Percentiles rank a stretch among this genome's conserved stretches.
Evolutionary conservation across 2,113 vertebrate species (phyloP).

Genomic region (Cathartes aura): DNA sequence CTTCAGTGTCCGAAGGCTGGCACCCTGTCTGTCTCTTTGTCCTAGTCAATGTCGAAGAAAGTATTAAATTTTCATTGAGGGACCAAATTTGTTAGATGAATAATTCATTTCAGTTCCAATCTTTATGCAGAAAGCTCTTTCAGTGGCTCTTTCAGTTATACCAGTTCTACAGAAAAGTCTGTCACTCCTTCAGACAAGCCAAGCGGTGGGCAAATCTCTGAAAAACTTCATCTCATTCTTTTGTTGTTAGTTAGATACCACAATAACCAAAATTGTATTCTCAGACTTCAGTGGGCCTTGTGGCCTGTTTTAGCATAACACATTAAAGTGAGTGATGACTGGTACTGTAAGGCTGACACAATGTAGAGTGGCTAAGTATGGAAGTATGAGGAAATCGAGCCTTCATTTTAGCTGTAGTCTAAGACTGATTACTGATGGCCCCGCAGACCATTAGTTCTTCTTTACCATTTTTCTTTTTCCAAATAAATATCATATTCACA

Average conservation of each 20-base stretch:
- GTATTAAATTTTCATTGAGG: conserved; percentile 16
- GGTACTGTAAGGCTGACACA: not conserved
- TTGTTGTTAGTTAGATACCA: not conserved
- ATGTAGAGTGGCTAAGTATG: not conserved
- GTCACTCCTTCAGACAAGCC: not conserved
- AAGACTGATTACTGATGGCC: not conserved
- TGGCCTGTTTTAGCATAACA: not conserved
- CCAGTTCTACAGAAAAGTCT: not conserved
- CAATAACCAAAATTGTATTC: not conserved
- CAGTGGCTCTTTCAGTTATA: not conserved
- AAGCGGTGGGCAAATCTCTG: not conserved
- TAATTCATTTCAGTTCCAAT: conserved; percentile 3
- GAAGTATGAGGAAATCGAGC: not conserved
- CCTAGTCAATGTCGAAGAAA: not conserved
- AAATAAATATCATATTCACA: not conserved
- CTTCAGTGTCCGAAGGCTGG: not conserved
- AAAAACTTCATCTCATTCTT: not conserved
- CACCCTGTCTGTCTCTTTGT: not conserved
- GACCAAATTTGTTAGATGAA: conserved; percentile 8
- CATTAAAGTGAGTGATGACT: not conserved
- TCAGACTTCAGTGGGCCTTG: not conserved
- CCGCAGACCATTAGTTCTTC: not conserved
- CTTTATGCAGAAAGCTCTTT: not conserved
- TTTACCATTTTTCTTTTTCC: not conserved
- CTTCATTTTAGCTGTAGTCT: not conserved